Evolutionary conservation across 2,797 vertebrate genomes (phyloP).

Genomic region (Molossus molossus): DNA sequence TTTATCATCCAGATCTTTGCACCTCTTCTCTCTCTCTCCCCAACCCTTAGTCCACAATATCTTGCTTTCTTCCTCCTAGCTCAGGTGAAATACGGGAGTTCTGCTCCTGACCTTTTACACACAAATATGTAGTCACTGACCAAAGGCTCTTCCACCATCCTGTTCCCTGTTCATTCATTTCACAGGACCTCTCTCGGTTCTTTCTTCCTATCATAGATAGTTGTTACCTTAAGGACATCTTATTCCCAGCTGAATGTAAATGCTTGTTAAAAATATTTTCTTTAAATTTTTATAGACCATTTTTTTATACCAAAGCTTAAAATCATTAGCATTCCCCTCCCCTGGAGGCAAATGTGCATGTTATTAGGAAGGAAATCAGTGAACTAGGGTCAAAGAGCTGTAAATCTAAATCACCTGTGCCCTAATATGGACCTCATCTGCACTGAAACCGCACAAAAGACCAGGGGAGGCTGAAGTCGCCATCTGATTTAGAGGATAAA

Average conservation of each 20-base stretch:
- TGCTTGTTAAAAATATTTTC: not conserved
- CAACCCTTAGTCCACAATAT: not conserved
- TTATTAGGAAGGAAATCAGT: not conserved
- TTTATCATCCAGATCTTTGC: not conserved
- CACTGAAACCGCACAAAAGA: not conserved
- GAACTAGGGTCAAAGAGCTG: not conserved
- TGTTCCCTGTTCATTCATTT: not conserved
- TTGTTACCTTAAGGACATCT: not conserved
- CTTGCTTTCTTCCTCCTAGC: not conserved
- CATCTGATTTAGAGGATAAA: slow-evolving; percentile 39
- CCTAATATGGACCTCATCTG: not conserved
- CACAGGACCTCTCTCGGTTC: not conserved
- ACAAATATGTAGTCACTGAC: accelerated
- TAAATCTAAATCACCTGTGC: not conserved
- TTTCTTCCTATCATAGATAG: not conserved
- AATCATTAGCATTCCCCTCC: not conserved
- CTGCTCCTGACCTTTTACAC: not conserved
- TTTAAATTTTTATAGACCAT: not conserved
- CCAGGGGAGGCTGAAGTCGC: not conserved
- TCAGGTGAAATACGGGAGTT: not conserved
- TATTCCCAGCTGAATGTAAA: not conserved
- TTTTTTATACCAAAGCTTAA: slow-evolving; percentile 25
- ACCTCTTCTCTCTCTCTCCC: not conserved
- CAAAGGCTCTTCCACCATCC: not conserved
- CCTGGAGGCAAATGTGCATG: not conserved